Evolutionary conservation across 1,140 invertebrate genomes (phyloP).

Genomic region (Eupeodes corollae): DNA sequence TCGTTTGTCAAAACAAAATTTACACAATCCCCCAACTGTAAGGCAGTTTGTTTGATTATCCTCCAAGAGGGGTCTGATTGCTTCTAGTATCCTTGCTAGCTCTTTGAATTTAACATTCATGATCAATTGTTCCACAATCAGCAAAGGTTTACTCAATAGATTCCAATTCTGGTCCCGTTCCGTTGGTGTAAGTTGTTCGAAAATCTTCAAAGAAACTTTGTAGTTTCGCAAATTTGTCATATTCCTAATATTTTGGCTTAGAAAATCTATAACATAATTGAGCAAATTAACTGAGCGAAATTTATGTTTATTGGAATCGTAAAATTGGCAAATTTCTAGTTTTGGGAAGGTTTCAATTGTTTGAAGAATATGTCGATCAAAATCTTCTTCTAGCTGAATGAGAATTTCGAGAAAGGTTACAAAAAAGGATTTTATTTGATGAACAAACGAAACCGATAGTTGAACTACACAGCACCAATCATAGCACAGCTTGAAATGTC

Average conservation of each 20-base stretch:
- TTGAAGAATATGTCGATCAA: slow-evolving; percentile 31
- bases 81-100: slow-evolving; percentile 43
- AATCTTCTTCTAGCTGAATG: slow-evolving; percentile 16
- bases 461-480: slow-evolving; percentile 47
- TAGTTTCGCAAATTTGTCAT: slow-evolving; percentile 47
- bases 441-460: slow-evolving; percentile 34
- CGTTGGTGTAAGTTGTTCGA: slow-evolving; percentile 37
- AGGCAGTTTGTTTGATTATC: slow-evolving; percentile 14
- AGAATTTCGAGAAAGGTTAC: slow-evolving; percentile 17
- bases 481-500: slow-evolving; percentile 48
- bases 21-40: slow-evolving; percentile 15
- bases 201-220: slow-evolving; percentile 33
- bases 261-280: slow-evolving; percentile 48
- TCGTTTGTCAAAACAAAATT: slow-evolving; percentile 27
- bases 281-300: slow-evolving; percentile 49
- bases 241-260: slow-evolving; percentile 44
- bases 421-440: slow-evolving; percentile 18
- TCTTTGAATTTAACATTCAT: slow-evolving; percentile 65
- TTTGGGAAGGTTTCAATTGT: slow-evolving; percentile 36
- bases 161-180: slow-evolving; percentile 48
- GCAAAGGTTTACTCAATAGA: slow-evolving; percentile 51
- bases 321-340: slow-evolving; percentile 44
- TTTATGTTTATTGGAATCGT: slow-evolving; percentile 48
- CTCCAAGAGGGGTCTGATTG: slow-evolving; percentile 20
- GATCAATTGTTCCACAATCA: slow-evolving; percentile 60